Evolutionary conservation across 1,140 invertebrate species (phyloP), one percentile per base, ranked within the genome.

Genomic region (Heliconius himera): DNA sequence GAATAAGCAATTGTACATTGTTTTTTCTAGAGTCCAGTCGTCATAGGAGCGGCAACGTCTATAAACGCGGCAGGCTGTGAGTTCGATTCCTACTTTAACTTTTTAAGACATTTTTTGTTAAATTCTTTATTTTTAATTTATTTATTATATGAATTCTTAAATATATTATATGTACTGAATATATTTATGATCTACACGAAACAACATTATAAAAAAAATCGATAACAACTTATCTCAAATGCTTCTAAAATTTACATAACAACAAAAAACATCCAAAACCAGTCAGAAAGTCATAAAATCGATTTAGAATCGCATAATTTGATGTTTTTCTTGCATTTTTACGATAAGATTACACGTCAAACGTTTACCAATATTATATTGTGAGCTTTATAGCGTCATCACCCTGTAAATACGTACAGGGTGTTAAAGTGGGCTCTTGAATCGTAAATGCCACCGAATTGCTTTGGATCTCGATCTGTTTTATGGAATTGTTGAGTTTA

Each of bases 371-470:
- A 88, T 87, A 88, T 88, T 85, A 89, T 85, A 51, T 51, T 20
- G 81, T 83, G 84, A 77, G 77, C 81, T 90, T 93, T 92, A 93
- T 88, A 77, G 84, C 86, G 82, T 82, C 85, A 89, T 91, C 89
- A 86, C 71, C 66, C 83, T 85, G 87, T 88, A 88, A 86, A 89
- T 88, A 88, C 86, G 84, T 88, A 88, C 83, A 83, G 85, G 85
- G 83, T 86, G 89, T 87, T 88, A 86, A 87, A 87, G 78, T 85
- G 86, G 87, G 86, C 88, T 80, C 85, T 85, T 79, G 75, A 82
- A 78, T 90, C 89, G 89, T 93, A 92, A 91, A 92, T 86, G 82
- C 83, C 83, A 81, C 85, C 77, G 81, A 85, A 88, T 89, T 85
- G 86, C 87, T 85, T 82, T 84, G 84, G 89, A 86, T 84, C 86